These are phyloP conservation scores for Mus spicilegus DNA, from an alignment of 2,113 vertebrate genomes.

Conservation along the genomic window DNA sequence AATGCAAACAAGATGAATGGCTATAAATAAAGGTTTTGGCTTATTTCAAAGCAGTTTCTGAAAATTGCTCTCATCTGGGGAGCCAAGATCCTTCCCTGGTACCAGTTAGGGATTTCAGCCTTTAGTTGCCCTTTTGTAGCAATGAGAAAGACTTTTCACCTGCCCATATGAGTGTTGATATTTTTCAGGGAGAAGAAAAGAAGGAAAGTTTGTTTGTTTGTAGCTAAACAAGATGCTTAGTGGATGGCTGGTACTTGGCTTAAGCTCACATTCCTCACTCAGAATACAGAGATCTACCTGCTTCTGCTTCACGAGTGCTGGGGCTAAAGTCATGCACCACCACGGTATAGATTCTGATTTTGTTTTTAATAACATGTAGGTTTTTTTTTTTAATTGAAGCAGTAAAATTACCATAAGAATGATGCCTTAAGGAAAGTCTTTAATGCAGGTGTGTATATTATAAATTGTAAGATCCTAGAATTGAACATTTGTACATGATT, in stretches of 20 bases:
- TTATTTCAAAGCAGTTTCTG: background rate
- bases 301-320: background rate
- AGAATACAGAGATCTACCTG: background rate
- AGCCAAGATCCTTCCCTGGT: background rate
- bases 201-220: background rate
- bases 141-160: background rate
- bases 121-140: background rate
- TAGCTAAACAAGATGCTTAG: background rate
- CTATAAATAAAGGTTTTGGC: background rate
- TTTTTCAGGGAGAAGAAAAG: background rate
- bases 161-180: background rate
- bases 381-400: too few relatives aligned
- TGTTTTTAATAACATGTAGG: background rate
- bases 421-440: background rate
- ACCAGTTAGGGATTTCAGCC: background rate
- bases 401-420: background rate
- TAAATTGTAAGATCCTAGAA: constrained; percentile 14
- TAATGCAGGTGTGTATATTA: background rate
- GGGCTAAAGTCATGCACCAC: background rate
- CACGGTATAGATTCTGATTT: background rate
- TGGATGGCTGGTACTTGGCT: background rate
- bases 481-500: background rate
- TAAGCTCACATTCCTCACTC: background rate
- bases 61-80: background rate
- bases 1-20: too few relatives aligned